Conservation (phyloP, 2,888 invertebrate species). For the Piscicola geometra region DNA sequence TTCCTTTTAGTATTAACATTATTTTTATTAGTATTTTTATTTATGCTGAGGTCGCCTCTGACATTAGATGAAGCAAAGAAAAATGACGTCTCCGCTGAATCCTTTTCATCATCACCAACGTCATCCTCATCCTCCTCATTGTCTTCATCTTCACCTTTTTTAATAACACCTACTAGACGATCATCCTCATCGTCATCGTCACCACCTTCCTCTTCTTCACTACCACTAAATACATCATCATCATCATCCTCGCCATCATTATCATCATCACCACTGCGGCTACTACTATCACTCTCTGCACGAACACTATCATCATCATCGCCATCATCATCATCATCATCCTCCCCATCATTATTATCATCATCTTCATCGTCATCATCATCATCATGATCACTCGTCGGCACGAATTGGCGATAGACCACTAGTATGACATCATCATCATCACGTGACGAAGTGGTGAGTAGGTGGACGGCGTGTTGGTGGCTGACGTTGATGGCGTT, state of each 20-base stretch:
- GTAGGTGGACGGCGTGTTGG: slow-evolving; percentile 71
- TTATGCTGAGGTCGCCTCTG: neutral
- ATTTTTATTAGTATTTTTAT: too few species aligned
- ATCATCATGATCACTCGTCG: slow-evolving; percentile 11
- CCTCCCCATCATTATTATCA: neutral
- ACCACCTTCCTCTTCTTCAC: slow-evolving; percentile 36
- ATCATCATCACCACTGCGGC: slow-evolving; percentile 3
- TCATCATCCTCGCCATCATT: slow-evolving; percentile 18
- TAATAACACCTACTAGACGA: neutral
- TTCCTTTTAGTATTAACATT: too few species aligned
- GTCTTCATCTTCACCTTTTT: slow-evolving; percentile 7
- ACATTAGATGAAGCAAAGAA: neutral
- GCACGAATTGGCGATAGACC: neutral
- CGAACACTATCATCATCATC: slow-evolving; percentile 24
- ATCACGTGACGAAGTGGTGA: slow-evolving; percentile 51
- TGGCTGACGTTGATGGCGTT: slow-evolving; percentile 83
- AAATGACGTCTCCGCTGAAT: neutral
- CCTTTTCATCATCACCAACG: slow-evolving; percentile 5
- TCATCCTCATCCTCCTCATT: neutral
- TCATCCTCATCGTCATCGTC: slow-evolving; percentile 35
- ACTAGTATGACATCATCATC: neutral
- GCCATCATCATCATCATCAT: slow-evolving; percentile 10
- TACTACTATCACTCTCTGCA: neutral
- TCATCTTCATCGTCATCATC: slow-evolving; percentile 29
- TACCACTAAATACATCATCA: slow-evolving; percentile 32